Conservation (phyloP, 1,140 invertebrate genomes). For the Caenorhabditis brenneri region DNA sequence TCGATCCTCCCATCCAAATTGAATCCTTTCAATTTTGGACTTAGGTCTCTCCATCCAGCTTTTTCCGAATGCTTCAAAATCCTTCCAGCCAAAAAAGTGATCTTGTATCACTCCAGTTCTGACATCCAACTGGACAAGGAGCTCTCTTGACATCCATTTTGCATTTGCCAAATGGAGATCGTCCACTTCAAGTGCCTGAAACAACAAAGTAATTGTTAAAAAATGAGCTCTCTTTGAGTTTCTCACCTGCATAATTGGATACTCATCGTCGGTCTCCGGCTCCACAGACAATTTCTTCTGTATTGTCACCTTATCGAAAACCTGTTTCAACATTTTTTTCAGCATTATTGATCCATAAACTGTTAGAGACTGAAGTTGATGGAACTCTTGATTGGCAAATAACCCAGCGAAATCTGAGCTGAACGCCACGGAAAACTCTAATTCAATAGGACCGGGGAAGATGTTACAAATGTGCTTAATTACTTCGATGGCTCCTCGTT, state of each 20-base stretch:
- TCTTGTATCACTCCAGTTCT: not conserved
- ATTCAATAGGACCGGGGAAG: not conserved
- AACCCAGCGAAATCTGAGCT: not conserved
- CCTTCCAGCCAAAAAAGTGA: not conserved
- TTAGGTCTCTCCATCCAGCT: not conserved
- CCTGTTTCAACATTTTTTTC: not conserved
- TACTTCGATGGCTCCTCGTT: not conserved
- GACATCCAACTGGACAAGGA: not conserved
- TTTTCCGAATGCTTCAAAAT: not conserved
- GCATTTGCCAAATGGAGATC: not conserved
- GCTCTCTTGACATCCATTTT: not conserved
- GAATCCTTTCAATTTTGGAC: not conserved
- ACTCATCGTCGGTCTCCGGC: conserved; percentile 8
- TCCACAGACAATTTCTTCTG: not conserved
- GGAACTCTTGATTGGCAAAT: not conserved
- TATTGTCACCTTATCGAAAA: not conserved
- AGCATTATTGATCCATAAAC: not conserved
- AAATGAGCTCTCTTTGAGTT: not conserved
- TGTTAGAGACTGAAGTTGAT: not conserved
- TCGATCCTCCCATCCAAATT: not conserved
- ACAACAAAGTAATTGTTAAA: not conserved
- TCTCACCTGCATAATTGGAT: not conserved
- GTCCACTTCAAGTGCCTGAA: not conserved
- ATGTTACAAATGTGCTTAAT: not conserved
- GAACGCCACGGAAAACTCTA: not conserved